Conservation (phyloP, 2,888 invertebrate species). For the Macaria liturata region DNA sequence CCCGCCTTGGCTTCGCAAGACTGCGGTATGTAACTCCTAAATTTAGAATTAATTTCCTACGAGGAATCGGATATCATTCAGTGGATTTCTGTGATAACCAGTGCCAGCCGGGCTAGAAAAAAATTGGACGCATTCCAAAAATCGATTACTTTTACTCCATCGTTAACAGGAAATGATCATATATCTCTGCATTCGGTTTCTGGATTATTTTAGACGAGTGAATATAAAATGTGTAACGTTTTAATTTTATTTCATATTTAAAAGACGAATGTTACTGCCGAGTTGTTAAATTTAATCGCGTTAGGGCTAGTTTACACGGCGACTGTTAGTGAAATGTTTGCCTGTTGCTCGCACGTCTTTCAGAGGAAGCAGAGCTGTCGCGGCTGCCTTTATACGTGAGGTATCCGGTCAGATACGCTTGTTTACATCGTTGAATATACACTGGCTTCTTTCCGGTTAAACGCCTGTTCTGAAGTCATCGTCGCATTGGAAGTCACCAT, state of each 20-base stretch:
- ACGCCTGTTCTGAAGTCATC: conserved; percentile 15
- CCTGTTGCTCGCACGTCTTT: no score
- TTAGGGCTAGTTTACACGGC: conserved; percentile 3
- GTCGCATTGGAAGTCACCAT: not conserved
- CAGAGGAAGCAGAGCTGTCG: not conserved
- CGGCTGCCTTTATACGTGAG: conserved; percentile 6
- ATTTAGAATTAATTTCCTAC: conserved; percentile 72
- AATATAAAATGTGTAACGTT: conserved; percentile 34
- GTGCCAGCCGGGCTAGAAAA: conserved; percentile 63
- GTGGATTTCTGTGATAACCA: conserved; percentile 55
- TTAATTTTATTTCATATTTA: conserved; percentile 35
- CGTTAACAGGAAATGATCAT: conserved; percentile 66
- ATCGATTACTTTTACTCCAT: conserved; percentile 75
- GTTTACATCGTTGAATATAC: conserved; percentile 8
- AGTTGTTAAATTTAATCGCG: conserved; percentile 32
- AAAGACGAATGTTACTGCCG: conserved; percentile 35
- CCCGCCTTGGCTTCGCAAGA: conserved; percentile 33
- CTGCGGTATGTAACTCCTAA: conserved; percentile 59
- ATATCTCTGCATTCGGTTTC: conserved; percentile 52
- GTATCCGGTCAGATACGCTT: conserved; percentile 18
- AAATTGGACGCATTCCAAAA: conserved; percentile 72
- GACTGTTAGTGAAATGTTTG: no score
- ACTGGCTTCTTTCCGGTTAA: conserved; percentile 17
- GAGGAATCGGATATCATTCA: conserved; percentile 71
- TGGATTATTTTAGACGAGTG: conserved; percentile 45